phyloP scores from a whole-genome alignment of 2,888 invertebrate species.

The Thecophora atra region DNA sequence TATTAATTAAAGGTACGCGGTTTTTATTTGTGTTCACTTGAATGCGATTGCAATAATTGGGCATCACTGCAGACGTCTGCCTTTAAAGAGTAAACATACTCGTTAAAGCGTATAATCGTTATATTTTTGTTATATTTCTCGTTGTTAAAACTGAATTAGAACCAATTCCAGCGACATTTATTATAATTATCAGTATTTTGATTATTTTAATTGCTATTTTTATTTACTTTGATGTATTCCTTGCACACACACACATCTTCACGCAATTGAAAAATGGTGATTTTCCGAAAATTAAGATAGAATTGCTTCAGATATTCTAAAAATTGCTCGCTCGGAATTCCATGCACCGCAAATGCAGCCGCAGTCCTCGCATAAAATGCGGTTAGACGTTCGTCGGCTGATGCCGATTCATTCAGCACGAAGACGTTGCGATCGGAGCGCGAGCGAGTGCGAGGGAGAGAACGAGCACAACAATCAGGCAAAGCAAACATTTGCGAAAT shows the following conservation, averaged over 20 bases:
- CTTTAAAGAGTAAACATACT: too few relatives aligned
- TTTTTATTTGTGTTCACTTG: too few relatives aligned
- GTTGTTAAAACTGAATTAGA: too few relatives aligned
- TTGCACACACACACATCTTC: background rate
- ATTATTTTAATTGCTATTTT: too few relatives aligned
- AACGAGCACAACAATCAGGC: background rate
- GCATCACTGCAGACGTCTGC: too few relatives aligned
- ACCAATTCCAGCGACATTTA: too few relatives aligned
- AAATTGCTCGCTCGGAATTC: constrained; percentile 22
- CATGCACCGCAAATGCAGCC: constrained; percentile 32
- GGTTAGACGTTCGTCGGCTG: background rate
- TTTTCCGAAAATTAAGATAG: constrained; percentile 17
- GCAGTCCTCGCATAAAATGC: constrained; percentile 38
- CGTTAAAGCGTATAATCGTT: too few relatives aligned
- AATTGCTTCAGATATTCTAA: constrained; percentile 29
- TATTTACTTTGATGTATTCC: background rate
- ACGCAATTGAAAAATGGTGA: constrained; percentile 16
- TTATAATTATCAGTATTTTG: too few relatives aligned
- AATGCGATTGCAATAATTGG: too few relatives aligned
- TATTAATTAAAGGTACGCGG: too few relatives aligned
- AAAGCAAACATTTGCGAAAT: constrained; percentile 32
- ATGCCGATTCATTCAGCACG: background rate
- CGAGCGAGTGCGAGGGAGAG: constrained; percentile 18
- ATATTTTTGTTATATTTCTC: too few relatives aligned
- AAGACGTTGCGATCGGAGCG: constrained; percentile 6